Evolutionary conservation across 2,888 invertebrate species (phyloP).

Genomic region (Drosophila villosipedis): DNA sequence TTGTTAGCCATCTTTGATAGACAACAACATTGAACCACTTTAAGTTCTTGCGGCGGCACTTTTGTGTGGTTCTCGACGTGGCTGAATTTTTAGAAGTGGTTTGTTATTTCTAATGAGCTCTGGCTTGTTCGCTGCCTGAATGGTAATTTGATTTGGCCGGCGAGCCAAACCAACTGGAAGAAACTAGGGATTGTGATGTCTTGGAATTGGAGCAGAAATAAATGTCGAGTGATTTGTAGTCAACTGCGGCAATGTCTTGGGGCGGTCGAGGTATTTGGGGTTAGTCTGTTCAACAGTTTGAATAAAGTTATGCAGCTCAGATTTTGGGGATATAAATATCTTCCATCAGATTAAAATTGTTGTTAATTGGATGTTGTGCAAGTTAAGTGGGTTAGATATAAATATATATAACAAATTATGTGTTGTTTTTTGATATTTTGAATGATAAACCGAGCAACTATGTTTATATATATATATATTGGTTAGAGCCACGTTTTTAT

Average conservation of each 20-base stretch:
- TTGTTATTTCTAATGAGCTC: conserved; percentile 49
- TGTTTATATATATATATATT: not conserved
- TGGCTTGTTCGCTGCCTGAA: conserved; percentile 56
- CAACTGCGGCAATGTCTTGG: conserved; percentile 3
- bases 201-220: conserved; percentile 61
- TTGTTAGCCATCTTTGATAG: conserved; percentile 11
- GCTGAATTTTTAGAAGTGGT: conserved; percentile 30
- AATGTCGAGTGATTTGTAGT: conserved; percentile 34
- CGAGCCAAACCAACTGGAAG: conserved; percentile 33
- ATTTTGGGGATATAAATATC: not conserved
- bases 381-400: not conserved
- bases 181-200: conserved; percentile 11
- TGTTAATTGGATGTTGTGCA: not conserved
- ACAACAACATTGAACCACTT: conserved; percentile 39
- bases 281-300: not conserved
- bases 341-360: not conserved
- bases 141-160: conserved; percentile 58
- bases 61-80: conserved; percentile 37
- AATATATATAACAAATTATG: not conserved
- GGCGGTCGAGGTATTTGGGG: not conserved
- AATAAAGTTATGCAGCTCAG: not conserved
- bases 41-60: conserved; percentile 36
- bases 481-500: not conserved
- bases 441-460: not conserved
- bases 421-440: not conserved